Conservation (phyloP, 2,797 vertebrate genomes). For the Xyrichtys novacula region DNA sequence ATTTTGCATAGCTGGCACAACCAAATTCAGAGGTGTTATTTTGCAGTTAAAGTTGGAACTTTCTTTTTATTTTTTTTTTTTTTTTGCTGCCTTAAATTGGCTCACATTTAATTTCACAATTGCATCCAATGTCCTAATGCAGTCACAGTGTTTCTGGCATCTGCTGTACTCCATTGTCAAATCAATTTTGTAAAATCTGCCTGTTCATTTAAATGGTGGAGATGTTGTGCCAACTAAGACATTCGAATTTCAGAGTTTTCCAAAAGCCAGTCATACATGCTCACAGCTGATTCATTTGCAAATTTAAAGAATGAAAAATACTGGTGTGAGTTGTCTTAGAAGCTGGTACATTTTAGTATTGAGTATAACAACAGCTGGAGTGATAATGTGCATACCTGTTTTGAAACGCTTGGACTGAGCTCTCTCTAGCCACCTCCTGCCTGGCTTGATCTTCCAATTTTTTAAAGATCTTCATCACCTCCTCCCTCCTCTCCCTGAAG, state of each 20-base stretch:
- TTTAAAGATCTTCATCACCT: constrained; percentile 88
- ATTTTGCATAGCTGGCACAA: too few relatives aligned
- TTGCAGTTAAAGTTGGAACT: too few relatives aligned
- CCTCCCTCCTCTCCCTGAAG: constrained; percentile 89
- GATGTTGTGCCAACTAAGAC: not conserved
- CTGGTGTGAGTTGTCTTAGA: not conserved
- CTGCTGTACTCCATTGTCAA: too few relatives aligned
- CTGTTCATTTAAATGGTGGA: not conserved
- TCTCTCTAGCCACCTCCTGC: constrained; percentile 85
- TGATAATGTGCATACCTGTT: constrained; percentile 87
- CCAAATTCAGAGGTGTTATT: too few relatives aligned
- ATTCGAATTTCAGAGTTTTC: not conserved
- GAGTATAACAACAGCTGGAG: not conserved
- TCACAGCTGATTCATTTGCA: not conserved
- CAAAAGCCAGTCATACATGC: not conserved
- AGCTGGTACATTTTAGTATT: too few relatives aligned
- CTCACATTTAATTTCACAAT: too few relatives aligned
- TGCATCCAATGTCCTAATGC: too few relatives aligned
- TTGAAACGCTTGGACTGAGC: constrained; percentile 89
- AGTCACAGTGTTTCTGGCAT: too few relatives aligned
- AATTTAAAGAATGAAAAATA: not conserved
- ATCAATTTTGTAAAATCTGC: not conserved
- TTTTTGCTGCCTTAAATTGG: too few relatives aligned
- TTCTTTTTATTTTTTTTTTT: too few relatives aligned
- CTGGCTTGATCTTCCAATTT: constrained; percentile 88